Evolutionary conservation across 2,797 vertebrate genomes (phyloP).

Genomic region (Hipposideros larvatus): DNA sequence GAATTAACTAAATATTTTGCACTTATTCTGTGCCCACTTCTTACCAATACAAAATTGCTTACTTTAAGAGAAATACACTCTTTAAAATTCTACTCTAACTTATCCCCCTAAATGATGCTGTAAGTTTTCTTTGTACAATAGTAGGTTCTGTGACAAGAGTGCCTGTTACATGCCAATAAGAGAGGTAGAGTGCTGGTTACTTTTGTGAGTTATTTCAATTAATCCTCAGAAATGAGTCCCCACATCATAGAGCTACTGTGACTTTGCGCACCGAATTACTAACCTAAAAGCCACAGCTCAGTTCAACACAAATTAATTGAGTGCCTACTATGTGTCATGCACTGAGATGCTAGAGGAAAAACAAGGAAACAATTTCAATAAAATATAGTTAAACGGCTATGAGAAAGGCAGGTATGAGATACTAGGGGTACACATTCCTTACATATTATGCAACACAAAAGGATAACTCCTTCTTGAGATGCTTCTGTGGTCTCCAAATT

Average conservation of each 20-base stretch:
- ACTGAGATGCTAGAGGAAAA: neutral
- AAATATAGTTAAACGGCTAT: neutral
- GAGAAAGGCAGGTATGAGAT: neutral
- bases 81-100: neutral
- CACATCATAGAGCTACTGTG: accelerated
- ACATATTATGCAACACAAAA: neutral
- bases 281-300: neutral
- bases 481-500: neutral
- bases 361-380: neutral
- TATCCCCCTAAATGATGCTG: neutral
- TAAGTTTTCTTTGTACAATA: neutral
- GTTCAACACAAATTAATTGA: neutral
- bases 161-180: neutral
- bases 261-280: neutral
- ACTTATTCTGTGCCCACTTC: neutral
- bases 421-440: neutral
- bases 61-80: neutral
- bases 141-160: neutral
- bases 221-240: neutral
- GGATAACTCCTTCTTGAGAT: neutral
- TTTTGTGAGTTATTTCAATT: neutral
- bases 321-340: neutral
- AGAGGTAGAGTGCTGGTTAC: neutral
- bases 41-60: neutral
- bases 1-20: constrained; percentile 22